Base-by-base conservation (phyloP, 2,113 vertebrate genomes). In the Dendropsophus ebraccatus region DNA sequence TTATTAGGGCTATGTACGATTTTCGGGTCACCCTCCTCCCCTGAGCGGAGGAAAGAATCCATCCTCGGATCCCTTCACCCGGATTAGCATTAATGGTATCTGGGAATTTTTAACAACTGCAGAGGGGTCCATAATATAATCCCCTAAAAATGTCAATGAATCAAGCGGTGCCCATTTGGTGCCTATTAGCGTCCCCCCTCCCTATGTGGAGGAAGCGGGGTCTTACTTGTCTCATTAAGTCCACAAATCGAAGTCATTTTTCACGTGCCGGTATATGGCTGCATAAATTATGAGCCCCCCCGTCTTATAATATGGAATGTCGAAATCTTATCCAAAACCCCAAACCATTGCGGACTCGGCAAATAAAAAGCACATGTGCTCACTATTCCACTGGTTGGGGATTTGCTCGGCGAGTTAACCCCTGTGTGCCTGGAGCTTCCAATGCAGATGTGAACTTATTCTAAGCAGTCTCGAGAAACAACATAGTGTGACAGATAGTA, bases 361-460 rank as follows among this genome's bases (percentile, higher is more conserved):
- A 94, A 95, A 95, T 94, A 91, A 92, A 92, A 94, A 95, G 92
- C 95, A 96, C 93, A 95, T 95, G 94, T 93, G 86, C 89, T 88
- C n/a, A 50, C 58, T 25, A 13, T 86, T 35, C 28, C 19, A 78
- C 79, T 87, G 87, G 83, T 56, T 88, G 83, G 79, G 89, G 52
- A 82, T 89, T 90, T 89, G 89, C 88, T 84, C 87, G 28, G 25
- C 80, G 58, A 87, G 80, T 92, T 92, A 92, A 92, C 91, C 89
- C 91, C 30, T 65, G 86, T 62, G 12, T 87, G 21, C 88, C 88
- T n/a, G 41, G 41, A 41, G 41, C 41, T 8, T 41, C 41, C 8
- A 8, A 41, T 41, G 41, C 41, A 41, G 41, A 41, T 41, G 41
- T 41, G 41, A 41, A 41, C 41, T n/a, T n/a, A n/a, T n/a, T n/a